Evolutionary conservation across 2,797 vertebrate species (phyloP).

Genomic region (Epinephelus coioides): DNA sequence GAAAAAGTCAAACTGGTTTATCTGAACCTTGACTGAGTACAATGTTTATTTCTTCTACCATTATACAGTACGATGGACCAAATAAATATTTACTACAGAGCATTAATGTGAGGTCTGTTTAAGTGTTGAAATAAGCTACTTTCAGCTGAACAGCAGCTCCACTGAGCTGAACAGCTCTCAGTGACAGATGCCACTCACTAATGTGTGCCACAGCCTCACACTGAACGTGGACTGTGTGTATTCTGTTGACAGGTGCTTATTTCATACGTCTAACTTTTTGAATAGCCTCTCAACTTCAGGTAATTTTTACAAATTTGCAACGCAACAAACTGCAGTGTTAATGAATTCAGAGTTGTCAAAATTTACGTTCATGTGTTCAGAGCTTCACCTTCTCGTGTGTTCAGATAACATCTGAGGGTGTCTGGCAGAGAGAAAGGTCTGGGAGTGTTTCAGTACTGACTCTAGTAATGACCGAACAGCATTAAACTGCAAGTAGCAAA

Average conservation of each 20-base stretch:
- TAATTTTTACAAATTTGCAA: slow-evolving; percentile 3
- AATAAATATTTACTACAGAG: slow-evolving; percentile 8
- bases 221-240: slow-evolving; percentile 22
- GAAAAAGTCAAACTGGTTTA: background rate
- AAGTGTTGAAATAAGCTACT: slow-evolving; percentile 9
- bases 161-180: slow-evolving; percentile 36
- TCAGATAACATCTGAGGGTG: background rate
- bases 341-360: slow-evolving; percentile 3
- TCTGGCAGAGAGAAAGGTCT: slow-evolving; percentile 1
- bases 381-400: background rate
- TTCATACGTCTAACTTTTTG: slow-evolving; percentile 12
- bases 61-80: background rate
- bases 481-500: slow-evolving; percentile 1
- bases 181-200: slow-evolving; percentile 39
- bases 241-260: slow-evolving; percentile 19
- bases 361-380: slow-evolving; percentile 14
- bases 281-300: background rate
- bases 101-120: background rate
- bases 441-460: slow-evolving; percentile 17
- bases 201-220: slow-evolving; percentile 31
- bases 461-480: slow-evolving; percentile 4
- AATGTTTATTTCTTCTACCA: background rate
- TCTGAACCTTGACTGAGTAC: background rate
- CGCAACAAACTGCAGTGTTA: background rate
- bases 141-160: slow-evolving; percentile 15